These are phyloP conservation scores for Fistularia tabacaria DNA, from an alignment of 2,797 vertebrate species.

Conservation along the genomic window DNA sequence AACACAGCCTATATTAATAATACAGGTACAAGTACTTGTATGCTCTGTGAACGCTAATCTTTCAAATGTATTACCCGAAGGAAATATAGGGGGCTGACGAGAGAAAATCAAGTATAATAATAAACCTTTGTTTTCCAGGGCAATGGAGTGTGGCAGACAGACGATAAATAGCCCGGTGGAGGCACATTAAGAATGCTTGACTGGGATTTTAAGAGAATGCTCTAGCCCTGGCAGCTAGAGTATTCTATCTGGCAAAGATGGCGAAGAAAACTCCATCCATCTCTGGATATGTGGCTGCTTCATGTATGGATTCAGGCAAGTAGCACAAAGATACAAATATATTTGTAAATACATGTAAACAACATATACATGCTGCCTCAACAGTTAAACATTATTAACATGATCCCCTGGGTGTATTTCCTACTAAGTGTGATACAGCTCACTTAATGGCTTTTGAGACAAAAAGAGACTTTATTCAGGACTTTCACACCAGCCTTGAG, in stretches of 20 bases:
- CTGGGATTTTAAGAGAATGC: constrained; percentile 47
- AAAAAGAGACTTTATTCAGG: constrained; percentile 34
- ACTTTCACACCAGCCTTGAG: constrained; percentile 27
- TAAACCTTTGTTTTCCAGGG: constrained; percentile 57
- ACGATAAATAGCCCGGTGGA: constrained; percentile 25
- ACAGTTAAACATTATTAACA: constrained; percentile 61
- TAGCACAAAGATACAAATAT: constrained; percentile 19
- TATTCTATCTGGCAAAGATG: constrained; percentile 10
- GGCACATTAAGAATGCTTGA: constrained; percentile 46
- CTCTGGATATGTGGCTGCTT: constrained; percentile 25
- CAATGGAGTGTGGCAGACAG: neutral
- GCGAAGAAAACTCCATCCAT: constrained; percentile 16
- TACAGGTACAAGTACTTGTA: constrained; percentile 3
- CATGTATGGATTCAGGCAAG: constrained; percentile 44
- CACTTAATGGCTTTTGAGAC: constrained; percentile 47
- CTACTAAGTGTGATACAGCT: constrained; percentile 24
- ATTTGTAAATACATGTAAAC: constrained; percentile 9
- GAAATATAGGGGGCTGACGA: constrained; percentile 50
- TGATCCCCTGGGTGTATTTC: constrained; percentile 44
- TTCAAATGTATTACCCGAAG: constrained; percentile 37
- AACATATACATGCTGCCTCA: constrained; percentile 31
- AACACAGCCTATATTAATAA: constrained; percentile 55
- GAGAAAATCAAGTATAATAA: constrained; percentile 62
- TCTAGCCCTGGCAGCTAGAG: constrained; percentile 31
- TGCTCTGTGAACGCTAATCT: constrained; percentile 43